Evolutionary conservation across 2,888 invertebrate genomes (phyloP).

Genomic region (Allacma fusca): DNA sequence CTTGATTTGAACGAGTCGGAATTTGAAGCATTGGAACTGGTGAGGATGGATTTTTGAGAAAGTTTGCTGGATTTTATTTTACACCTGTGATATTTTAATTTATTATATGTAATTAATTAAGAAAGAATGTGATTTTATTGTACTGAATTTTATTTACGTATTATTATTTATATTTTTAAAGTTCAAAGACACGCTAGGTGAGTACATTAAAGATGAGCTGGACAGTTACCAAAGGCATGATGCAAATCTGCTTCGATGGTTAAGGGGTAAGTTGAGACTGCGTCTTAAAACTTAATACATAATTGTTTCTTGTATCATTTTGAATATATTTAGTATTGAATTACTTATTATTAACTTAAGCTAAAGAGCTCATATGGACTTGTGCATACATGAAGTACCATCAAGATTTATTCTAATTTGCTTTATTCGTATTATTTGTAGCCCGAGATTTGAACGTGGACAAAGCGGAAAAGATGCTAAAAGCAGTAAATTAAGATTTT

Average conservation of each 20-base stretch:
- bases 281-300: too few relatives aligned
- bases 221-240: slow-evolving; percentile 34
- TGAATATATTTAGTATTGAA: background rate
- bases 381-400: too few relatives aligned
- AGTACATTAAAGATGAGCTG: slow-evolving; percentile 14
- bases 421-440: slow-evolving; percentile 6
- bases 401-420: background rate
- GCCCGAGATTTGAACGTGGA: slow-evolving; percentile 28
- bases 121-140: too few relatives aligned
- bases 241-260: slow-evolving; percentile 32
- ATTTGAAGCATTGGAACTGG: too few relatives aligned
- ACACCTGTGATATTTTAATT: too few relatives aligned
- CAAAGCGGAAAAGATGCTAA: slow-evolving; percentile 30
- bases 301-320: background rate
- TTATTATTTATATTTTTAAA: slow-evolving; percentile 14
- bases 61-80: too few relatives aligned
- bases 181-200: slow-evolving; percentile 29
- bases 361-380: too few relatives aligned
- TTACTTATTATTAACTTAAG: too few relatives aligned
- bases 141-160: too few relatives aligned
- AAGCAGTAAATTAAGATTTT: slow-evolving; percentile 11
- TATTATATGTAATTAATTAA: too few relatives aligned
- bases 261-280: background rate
- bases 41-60: too few relatives aligned
- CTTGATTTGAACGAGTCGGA: too few relatives aligned